Percentiles rank a stretch among this genome's conserved stretches.
Conservation (phyloP, 1,140 invertebrate species). For the Capitella teleta region DNA sequence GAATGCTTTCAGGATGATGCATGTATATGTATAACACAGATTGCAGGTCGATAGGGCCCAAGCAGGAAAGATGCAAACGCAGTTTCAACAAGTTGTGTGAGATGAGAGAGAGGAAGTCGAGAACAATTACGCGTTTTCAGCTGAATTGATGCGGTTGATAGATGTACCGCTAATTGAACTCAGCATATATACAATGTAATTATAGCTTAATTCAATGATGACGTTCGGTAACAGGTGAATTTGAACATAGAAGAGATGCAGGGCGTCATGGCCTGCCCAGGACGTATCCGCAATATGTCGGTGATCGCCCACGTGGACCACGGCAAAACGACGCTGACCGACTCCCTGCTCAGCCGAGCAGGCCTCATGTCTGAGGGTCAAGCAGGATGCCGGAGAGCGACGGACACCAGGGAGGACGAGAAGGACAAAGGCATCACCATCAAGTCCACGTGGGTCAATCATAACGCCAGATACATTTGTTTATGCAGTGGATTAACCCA, state of each 20-base stretch:
- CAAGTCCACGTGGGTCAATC: constrained; percentile 99
- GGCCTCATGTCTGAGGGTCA: constrained; percentile 98
- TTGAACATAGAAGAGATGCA: constrained; percentile 99
- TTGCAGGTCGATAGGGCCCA: too few species aligned
- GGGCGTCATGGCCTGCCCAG: constrained; percentile 98
- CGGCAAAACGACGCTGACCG: constrained; percentile 98
- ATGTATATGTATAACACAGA: too few species aligned
- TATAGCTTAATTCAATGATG: background rate
- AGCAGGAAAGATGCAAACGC: too few species aligned
- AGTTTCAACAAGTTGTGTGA: too few species aligned
- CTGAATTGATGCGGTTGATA: too few species aligned
- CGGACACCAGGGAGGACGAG: constrained; percentile 98
- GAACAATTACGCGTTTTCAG: too few species aligned
- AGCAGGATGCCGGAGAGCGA: constrained; percentile 97
- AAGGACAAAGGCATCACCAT: constrained; percentile 99
- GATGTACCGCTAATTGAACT: too few species aligned
- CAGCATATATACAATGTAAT: too few species aligned
- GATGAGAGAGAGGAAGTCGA: too few species aligned
- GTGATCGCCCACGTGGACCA: constrained; percentile 99
- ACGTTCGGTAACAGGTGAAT: constrained; percentile 74
- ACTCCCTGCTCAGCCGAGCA: constrained; percentile 97
- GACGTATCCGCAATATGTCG: constrained; percentile 99
- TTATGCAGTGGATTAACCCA: constrained; percentile 82
- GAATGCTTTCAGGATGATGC: too few species aligned
- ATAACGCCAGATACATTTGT: constrained; percentile 89